Conservation (phyloP, 2,888 invertebrate species). For the Coelopa pilipes region DNA sequence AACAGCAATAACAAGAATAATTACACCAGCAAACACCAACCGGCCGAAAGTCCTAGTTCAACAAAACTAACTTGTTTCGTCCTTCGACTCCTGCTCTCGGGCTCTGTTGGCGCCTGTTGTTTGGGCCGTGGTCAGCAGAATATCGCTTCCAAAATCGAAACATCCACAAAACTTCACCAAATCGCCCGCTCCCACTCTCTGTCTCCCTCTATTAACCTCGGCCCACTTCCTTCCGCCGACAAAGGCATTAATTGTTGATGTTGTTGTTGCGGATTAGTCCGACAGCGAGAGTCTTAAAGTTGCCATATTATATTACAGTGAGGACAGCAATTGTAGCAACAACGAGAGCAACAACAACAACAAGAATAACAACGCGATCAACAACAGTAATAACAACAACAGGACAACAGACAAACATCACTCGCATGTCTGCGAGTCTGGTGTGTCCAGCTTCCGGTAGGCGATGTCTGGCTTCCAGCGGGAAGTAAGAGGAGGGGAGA, state of each 20-base stretch:
- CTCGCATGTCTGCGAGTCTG: neutral
- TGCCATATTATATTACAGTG: too few species aligned
- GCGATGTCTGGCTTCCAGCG: slow-evolving; percentile 16
- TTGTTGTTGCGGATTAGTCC: neutral
- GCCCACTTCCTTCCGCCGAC: neutral
- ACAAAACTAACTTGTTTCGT: slow-evolving; percentile 3
- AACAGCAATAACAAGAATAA: neutral
- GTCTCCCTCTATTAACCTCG: neutral
- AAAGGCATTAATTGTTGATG: neutral
- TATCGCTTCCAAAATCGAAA: neutral
- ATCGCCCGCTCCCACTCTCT: neutral
- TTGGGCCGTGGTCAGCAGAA: neutral
- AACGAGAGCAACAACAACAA: too few species aligned
- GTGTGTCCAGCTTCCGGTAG: neutral
- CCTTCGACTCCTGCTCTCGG: neutral
- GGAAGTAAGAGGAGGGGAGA: too few species aligned
- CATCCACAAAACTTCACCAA: neutral
- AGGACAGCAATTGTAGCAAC: too few species aligned
- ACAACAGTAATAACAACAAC: too few species aligned
- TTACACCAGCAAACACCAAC: neutral
- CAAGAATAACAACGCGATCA: too few species aligned
- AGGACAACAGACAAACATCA: neutral
- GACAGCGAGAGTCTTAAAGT: neutral
- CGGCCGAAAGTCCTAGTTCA: neutral
- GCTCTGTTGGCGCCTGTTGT: neutral